Evolutionary conservation across 2,888 invertebrate species (phyloP).

Genomic region (Leptinotarsa haldemani): DNA sequence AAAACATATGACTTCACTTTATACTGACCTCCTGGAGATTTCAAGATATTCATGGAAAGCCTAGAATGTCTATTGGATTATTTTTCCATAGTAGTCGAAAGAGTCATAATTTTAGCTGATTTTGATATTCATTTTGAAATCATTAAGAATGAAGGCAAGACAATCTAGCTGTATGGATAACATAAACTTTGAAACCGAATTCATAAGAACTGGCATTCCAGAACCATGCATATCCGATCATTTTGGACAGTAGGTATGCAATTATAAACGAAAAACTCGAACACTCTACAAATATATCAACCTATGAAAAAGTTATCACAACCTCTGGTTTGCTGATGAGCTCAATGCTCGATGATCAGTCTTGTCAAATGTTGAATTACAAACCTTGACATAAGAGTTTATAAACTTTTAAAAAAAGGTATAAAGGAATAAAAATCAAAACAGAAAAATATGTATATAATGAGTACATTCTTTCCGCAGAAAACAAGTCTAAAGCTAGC

Average conservation of each 20-base stretch:
- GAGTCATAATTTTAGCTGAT: constrained; percentile 5
- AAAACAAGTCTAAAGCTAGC: background rate
- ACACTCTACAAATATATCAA: background rate
- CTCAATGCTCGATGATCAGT: background rate
- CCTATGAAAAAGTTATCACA: background rate
- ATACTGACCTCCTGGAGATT: background rate
- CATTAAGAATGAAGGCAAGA: background rate
- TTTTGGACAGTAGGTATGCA: background rate
- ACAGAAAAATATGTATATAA: background rate
- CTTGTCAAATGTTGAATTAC: background rate
- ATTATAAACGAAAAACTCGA: background rate
- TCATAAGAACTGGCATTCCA: constrained; percentile 4
- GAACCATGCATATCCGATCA: constrained; percentile 9
- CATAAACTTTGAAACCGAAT: background rate
- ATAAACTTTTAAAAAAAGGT: background rate
- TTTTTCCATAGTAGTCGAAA: background rate
- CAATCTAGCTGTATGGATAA: background rate
- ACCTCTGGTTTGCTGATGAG: background rate
- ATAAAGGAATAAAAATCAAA: background rate
- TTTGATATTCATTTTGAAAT: constrained; percentile 8
- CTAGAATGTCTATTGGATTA: background rate
- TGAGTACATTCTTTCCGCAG: background rate
- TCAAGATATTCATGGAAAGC: background rate
- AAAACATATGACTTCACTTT: background rate
- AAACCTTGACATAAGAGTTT: background rate